phyloP scores from a whole-genome alignment of 2,797 vertebrate genomes.

The Sebastes minor region DNA sequence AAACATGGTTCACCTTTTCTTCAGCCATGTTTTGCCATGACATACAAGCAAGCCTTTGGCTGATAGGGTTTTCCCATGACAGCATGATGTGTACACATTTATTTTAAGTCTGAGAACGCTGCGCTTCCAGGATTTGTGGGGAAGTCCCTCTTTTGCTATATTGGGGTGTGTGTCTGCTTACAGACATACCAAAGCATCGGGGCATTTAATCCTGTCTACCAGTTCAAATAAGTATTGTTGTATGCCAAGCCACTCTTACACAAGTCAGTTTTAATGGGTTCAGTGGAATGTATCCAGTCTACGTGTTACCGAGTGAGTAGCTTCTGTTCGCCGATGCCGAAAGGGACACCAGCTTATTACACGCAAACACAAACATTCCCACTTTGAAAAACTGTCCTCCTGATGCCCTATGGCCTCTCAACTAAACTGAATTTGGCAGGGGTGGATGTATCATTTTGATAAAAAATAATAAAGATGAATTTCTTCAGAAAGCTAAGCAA shows the following conservation, averaged over 20 bases:
- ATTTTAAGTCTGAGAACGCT: slow-evolving; percentile 54
- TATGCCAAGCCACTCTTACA: slow-evolving; percentile 45
- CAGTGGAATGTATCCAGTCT: slow-evolving; percentile 39
- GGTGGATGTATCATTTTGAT: slow-evolving; percentile 9
- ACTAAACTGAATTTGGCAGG: slow-evolving; percentile 2
- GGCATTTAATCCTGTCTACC: slow-evolving; percentile 66
- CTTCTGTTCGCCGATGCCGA: slow-evolving; percentile 41
- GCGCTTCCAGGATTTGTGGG: slow-evolving; percentile 50
- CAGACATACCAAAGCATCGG: slow-evolving; percentile 64
- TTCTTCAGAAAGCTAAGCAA: slow-evolving; percentile 50
- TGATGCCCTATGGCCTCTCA: neutral
- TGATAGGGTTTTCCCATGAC: slow-evolving; percentile 41
- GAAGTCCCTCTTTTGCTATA: slow-evolving; percentile 60
- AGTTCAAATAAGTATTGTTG: slow-evolving; percentile 45
- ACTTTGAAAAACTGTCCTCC: neutral
- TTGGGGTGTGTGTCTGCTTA: slow-evolving; percentile 42
- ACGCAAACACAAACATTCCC: slow-evolving; percentile 33
- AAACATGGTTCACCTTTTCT: neutral
- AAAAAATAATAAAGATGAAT: slow-evolving; percentile 40
- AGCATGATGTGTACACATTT: slow-evolving; percentile 39
- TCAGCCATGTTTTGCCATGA: neutral
- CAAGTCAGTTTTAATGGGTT: slow-evolving; percentile 39
- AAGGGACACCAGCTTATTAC: slow-evolving; percentile 27
- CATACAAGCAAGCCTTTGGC: neutral
- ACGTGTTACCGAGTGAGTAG: slow-evolving; percentile 40